Evolutionary conservation across 2,888 invertebrate species (phyloP), one percentile per base, ranked within the genome.

Genomic region (Drosophila maculinotata): DNA sequence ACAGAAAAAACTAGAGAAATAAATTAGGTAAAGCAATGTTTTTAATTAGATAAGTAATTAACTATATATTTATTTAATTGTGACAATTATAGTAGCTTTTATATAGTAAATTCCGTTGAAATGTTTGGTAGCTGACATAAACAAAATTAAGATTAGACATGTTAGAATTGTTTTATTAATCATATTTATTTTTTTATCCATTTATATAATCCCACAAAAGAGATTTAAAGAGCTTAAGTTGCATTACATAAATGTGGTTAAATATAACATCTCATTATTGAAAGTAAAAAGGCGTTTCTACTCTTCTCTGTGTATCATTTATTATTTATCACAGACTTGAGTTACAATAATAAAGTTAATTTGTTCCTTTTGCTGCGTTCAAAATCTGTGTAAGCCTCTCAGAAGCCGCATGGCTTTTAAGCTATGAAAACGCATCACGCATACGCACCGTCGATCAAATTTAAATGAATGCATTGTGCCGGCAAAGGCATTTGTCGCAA

Each of bases 401-500:
- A 39, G 39, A 35, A 52, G 66, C 52, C 35, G 26, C 58, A 45
- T 28, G 53, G 31, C 47, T 59, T 62, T 65, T 49, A 58, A 63
- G 67, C 56, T 44, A 78, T 72, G 65, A 53, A 69, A 60, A 58
- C 31, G 41, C 72, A 79, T 64, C 62, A 74, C 58, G 67, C 35
- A 79, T 79, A 63, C 81, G 78, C 67, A 63, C 42, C 49, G 81
- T 81, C 74, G 60, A 52, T 25, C 69, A 66, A 51, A 71, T 52
- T 71, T 45, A 69, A 77, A 76, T 69, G 67, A 73, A 65, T 65
- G 52, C 38, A 51, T 56, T 53, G 39, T 31, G 38, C 25, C 2
- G 25, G 6, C 9, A 36, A 45, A 48, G 42, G 38, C 26, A 57
- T 63, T 65, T 69, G 69, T 51, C 39, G 72, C 65, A 51, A 44